Conservation (phyloP, 2,113 vertebrate genomes). For the Petrocephalus microphthalmus region DNA sequence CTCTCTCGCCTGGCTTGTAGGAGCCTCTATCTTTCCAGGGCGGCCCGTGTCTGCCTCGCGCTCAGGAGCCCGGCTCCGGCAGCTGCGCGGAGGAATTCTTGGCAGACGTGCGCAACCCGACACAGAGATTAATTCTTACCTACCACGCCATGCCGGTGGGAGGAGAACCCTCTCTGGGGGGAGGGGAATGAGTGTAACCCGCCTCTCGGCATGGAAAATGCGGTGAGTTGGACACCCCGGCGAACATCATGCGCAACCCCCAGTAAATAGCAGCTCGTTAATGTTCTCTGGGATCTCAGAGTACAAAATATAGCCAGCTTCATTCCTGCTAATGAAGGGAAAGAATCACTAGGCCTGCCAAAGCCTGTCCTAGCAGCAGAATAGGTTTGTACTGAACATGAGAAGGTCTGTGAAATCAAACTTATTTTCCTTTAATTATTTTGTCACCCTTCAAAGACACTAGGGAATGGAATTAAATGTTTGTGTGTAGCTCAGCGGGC, state of each 20-base stretch:
- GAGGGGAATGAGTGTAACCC: neutral
- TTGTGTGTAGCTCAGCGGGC: neutral
- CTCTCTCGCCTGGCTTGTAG: constrained; percentile 1
- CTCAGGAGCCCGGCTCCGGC: constrained; percentile 29
- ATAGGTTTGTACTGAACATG: neutral
- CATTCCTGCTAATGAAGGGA: neutral
- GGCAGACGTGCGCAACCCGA: neutral
- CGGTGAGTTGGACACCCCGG: neutral
- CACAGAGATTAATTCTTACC: constrained; percentile 21
- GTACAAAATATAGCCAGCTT: neutral
- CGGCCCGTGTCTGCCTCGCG: constrained; percentile 1
- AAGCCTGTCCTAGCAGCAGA: neutral
- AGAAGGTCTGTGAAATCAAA: neutral
- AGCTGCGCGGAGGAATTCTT: constrained; percentile 22
- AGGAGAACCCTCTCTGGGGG: neutral
- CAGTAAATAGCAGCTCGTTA: neutral
- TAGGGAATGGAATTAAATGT: neutral
- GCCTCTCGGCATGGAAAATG: neutral
- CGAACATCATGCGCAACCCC: neutral
- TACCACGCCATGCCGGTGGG: neutral
- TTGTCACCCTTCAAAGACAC: neutral
- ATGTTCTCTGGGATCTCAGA: neutral
- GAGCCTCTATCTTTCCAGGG: neutral
- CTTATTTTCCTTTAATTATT: neutral
- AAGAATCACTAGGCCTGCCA: neutral